phyloP scores from a whole-genome alignment of 2,113 vertebrate species.

The Apus apus region DNA sequence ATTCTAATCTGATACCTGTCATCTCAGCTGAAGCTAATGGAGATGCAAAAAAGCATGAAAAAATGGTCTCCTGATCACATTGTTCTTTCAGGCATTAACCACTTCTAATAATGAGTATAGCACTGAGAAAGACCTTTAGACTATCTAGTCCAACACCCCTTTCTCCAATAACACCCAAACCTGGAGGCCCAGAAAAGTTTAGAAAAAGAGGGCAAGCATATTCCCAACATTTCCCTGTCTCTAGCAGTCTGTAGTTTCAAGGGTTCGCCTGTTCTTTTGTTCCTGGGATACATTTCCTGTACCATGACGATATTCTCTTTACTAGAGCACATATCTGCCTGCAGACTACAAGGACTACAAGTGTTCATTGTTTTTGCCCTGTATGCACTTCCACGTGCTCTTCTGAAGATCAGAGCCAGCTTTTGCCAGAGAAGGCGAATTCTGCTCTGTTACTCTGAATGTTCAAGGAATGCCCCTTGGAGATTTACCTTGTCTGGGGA shows the following conservation, averaged over 20 bases:
- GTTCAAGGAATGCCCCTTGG: not conserved
- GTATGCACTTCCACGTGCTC: not conserved
- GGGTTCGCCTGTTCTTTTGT: not conserved
- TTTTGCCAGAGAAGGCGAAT: not conserved
- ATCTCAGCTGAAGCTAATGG: not conserved
- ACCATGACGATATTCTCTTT: not conserved
- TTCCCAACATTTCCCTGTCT: not conserved
- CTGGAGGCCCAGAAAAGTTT: not conserved
- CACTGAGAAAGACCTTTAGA: not conserved
- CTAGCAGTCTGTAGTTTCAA: not conserved
- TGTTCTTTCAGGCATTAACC: not conserved
- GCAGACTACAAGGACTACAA: not conserved
- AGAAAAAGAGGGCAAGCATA: not conserved
- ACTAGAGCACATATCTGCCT: not conserved
- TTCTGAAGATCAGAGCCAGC: not conserved
- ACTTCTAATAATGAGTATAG: not conserved
- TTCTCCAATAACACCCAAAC: not conserved
- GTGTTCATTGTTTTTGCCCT: not conserved
- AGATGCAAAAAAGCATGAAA: not conserved
- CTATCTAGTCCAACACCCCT: not conserved
- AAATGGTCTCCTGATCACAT: not conserved
- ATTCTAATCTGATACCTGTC: not conserved
- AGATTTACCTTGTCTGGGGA: not conserved
- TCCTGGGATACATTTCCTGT: not conserved
- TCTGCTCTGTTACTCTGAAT: not conserved